A percentile compares a stretch with the other conserved stretches of the same genome.
These are phyloP conservation scores for Pristionchus mayeri DNA, from an alignment of 2,888 invertebrate genomes.

Conservation along the genomic window DNA sequence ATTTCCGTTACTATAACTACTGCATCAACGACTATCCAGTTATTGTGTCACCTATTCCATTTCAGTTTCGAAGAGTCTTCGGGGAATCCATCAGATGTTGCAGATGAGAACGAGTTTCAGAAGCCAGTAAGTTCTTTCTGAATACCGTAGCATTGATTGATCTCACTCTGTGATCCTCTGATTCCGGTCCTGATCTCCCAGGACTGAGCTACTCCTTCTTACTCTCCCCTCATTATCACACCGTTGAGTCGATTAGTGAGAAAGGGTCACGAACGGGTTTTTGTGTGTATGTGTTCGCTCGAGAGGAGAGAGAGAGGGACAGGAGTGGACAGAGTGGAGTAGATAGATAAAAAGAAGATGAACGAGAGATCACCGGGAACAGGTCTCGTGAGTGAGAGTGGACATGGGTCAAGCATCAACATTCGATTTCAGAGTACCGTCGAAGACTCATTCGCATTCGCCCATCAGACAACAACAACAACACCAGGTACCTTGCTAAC, in stretches of 20 bases:
- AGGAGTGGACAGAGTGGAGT: slow-evolving; percentile 32
- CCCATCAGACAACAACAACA: slow-evolving; percentile 9
- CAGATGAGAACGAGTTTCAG: neutral
- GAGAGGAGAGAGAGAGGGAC: slow-evolving; percentile 20
- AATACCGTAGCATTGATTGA: neutral
- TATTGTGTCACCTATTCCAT: neutral
- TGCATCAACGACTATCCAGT: neutral
- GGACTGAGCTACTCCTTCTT: slow-evolving; percentile 9
- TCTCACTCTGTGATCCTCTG: neutral
- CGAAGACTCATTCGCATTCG: neutral
- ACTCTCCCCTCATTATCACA: slow-evolving; percentile 33
- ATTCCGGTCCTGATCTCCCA: slow-evolving; percentile 21
- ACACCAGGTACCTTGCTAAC: neutral
- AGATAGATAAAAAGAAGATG: slow-evolving; percentile 42
- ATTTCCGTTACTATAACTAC: neutral
- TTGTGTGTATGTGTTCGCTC: slow-evolving; percentile 4
- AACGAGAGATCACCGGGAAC: slow-evolving; percentile 16
- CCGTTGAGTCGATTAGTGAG: slow-evolving; percentile 40
- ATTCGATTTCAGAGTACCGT: neutral
- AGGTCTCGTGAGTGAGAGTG: slow-evolving; percentile 30
- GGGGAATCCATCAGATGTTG: neutral
- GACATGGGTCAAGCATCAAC: neutral
- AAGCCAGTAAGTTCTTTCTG: neutral
- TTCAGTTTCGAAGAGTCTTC: slow-evolving; percentile 36
- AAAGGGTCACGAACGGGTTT: slow-evolving; percentile 46